Percentiles rank a stretch among this genome's conserved stretches.
Evolutionary conservation across 2,113 vertebrate species (phyloP).

Genomic region (Taurulus bubalis): DNA sequence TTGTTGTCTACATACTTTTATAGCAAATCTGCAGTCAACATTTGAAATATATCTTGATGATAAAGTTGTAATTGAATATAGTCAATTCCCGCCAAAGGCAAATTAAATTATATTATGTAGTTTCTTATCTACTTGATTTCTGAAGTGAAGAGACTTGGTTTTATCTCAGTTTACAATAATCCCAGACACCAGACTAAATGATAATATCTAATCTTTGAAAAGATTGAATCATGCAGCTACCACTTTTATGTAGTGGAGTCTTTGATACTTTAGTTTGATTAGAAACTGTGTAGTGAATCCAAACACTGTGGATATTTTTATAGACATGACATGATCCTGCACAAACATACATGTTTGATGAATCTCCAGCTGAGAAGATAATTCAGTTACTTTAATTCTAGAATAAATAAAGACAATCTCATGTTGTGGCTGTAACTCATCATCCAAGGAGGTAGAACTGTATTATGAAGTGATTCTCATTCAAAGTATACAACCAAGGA

Average conservation of each 20-base stretch:
- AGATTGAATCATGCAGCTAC: neutral
- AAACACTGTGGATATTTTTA: constrained; percentile 2
- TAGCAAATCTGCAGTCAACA: too few relatives aligned
- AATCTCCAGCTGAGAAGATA: neutral
- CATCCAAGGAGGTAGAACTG: neutral
- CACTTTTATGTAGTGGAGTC: neutral
- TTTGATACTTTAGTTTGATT: neutral
- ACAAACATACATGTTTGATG: neutral
- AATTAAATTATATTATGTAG: too few relatives aligned
- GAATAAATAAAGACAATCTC: neutral
- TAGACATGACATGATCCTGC: neutral
- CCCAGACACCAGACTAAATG: neutral
- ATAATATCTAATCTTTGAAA: neutral
- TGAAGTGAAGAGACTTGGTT: neutral
- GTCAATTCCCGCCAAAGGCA: too few relatives aligned
- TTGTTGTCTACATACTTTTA: too few relatives aligned
- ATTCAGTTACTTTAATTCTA: neutral
- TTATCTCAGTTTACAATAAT: neutral
- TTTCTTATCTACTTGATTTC: neutral
- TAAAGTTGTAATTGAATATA: too few relatives aligned
- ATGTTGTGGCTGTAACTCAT: neutral
- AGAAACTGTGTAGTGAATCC: neutral
- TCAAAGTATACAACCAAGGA: neutral
- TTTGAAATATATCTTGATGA: too few relatives aligned
- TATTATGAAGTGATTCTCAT: neutral